phyloP scores from a whole-genome alignment of 92 coral and sea anemone genomes.

The Porites cylindrica region DNA sequence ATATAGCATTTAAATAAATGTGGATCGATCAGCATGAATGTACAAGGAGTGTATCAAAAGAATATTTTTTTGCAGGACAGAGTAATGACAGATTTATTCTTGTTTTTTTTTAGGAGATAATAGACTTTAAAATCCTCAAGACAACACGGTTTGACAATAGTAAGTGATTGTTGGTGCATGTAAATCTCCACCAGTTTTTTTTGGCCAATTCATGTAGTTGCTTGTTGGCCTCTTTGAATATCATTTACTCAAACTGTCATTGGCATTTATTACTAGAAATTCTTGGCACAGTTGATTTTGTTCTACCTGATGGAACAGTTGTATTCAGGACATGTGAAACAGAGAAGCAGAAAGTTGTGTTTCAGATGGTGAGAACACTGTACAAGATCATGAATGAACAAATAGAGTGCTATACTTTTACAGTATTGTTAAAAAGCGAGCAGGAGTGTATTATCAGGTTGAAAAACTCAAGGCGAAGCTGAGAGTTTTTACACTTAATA shows the following conservation, averaged over 20 bases:
- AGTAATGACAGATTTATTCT: neutral
- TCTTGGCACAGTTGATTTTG: slow-evolving; percentile 90
- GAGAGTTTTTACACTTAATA: no score
- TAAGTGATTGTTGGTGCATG: slow-evolving; percentile 43
- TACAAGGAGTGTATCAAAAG: neutral
- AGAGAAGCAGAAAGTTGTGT: slow-evolving; percentile 90
- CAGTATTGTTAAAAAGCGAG: no score
- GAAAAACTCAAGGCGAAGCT: no score
- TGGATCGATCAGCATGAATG: neutral
- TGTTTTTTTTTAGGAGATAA: slow-evolving; percentile 80
- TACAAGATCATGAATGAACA: no score
- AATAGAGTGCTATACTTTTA: no score
- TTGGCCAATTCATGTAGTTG: no score
- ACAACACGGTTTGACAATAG: slow-evolving; percentile 88
- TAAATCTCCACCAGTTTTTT: neutral
- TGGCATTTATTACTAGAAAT: slow-evolving; percentile 58
- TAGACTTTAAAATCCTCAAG: slow-evolving; percentile 90
- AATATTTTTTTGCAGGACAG: neutral
- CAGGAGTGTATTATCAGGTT: no score
- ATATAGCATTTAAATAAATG: no score
- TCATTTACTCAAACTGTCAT: neutral
- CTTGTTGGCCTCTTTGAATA: no score
- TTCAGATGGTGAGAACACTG: slow-evolving; percentile 88
- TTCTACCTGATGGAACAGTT: slow-evolving; percentile 91
- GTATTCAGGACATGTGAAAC: slow-evolving; percentile 93